phyloP scores from a whole-genome alignment of 2,888 invertebrate genomes.

The Hirtodrosophila cameraria region DNA sequence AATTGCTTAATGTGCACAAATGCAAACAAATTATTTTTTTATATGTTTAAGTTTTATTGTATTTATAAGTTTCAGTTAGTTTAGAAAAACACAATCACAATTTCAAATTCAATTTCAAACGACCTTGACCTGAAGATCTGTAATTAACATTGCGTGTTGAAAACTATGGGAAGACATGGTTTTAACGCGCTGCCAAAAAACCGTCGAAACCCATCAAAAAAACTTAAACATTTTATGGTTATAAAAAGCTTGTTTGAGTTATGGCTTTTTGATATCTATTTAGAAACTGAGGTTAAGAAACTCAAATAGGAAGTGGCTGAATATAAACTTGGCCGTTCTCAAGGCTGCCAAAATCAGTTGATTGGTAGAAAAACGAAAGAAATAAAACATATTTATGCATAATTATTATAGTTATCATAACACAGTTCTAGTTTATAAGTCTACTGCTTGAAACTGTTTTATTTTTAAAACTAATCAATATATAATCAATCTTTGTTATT shows the following conservation, averaged over 20 bases:
- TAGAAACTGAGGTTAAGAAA: constrained; percentile 62
- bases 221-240: constrained; percentile 23
- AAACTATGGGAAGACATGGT: constrained; percentile 15
- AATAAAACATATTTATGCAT: not conserved
- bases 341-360: constrained; percentile 40
- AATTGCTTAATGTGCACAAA: too few relatives aligned
- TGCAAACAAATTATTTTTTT: too few relatives aligned
- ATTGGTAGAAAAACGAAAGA: constrained; percentile 5
- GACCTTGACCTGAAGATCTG: constrained; percentile 45
- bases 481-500: constrained; percentile 5
- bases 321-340: constrained; percentile 34
- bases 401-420: constrained; percentile 10
- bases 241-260: constrained; percentile 26
- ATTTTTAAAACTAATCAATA: constrained; percentile 5
- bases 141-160: constrained; percentile 2
- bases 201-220: constrained; percentile 18
- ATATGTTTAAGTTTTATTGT: too few relatives aligned
- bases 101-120: not conserved
- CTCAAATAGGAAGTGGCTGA: constrained; percentile 63
- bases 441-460: not conserved
- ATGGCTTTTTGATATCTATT: constrained; percentile 25
- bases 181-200: not conserved
- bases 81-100: too few relatives aligned
- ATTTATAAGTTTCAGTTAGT: too few relatives aligned
- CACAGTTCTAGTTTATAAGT: not conserved